These are phyloP conservation scores for Rhea pennata DNA, from an alignment of 2,113 vertebrate genomes.

Conservation along the genomic window DNA sequence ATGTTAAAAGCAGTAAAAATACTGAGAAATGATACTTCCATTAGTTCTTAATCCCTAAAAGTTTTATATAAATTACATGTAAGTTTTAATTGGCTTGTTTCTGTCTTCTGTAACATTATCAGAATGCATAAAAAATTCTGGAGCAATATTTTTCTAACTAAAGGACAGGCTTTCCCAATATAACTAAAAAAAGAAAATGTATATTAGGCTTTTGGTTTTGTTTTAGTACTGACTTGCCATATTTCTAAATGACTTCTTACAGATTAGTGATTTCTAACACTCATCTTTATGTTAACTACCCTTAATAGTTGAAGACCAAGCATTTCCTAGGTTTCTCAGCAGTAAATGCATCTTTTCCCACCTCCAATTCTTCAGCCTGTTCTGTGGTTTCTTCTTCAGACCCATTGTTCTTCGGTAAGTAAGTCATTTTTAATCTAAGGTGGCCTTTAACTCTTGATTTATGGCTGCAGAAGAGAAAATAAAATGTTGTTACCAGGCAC, in stretches of 20 bases:
- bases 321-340: neutral
- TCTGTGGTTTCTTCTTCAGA: conserved; percentile 88
- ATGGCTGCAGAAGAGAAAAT: conserved; percentile 80
- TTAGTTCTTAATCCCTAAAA: neutral
- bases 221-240: neutral
- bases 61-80: neutral
- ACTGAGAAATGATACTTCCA: neutral
- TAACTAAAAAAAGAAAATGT: neutral
- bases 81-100: neutral
- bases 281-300: neutral
- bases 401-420: conserved; percentile 87
- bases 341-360: conserved; percentile 66
- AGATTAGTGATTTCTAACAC: neutral
- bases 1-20: neutral
- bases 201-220: too few species aligned
- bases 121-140: neutral
- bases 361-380: conserved; percentile 89
- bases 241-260: neutral
- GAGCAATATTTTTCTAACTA: neutral
- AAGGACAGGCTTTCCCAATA: neutral
- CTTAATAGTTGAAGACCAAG: neutral
- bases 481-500: neutral
- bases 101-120: neutral
- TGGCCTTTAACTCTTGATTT: conserved; percentile 97
- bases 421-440: conserved; percentile 98